These are phyloP conservation scores for Bryconaethiops microstoma DNA, from an alignment of 2,797 vertebrate genomes.

Conservation along the genomic window DNA sequence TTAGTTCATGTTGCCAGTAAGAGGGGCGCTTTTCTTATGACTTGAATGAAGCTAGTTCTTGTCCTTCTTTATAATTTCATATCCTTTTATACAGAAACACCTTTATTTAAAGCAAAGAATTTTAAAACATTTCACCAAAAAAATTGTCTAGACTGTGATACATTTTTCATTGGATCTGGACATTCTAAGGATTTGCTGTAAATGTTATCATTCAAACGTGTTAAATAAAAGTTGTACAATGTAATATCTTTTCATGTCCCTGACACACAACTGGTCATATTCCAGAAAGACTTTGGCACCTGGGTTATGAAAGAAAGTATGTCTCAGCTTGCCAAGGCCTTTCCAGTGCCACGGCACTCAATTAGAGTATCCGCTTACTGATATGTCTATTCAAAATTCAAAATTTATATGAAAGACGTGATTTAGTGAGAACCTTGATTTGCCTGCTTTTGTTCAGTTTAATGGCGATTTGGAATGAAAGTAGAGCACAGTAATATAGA, in stretches of 20 bases:
- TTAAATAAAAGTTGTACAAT: background rate
- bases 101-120: too few species aligned
- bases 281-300: slow-evolving; percentile 32
- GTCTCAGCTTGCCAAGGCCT: slow-evolving; percentile 29
- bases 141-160: background rate
- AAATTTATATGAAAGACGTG: slow-evolving; percentile 10
- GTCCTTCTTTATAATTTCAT: too few species aligned
- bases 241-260: slow-evolving; percentile 8
- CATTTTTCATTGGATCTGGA: background rate
- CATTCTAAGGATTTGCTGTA: too few species aligned
- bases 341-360: slow-evolving; percentile 33
- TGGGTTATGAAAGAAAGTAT: background rate
- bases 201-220: too few species aligned
- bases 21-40: too few species aligned
- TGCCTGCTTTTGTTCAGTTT: slow-evolving; percentile 34
- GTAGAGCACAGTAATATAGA: slow-evolving; percentile 19
- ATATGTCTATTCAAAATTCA: slow-evolving; percentile 28
- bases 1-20: too few species aligned
- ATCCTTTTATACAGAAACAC: too few species aligned
- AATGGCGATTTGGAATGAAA: slow-evolving; percentile 33
- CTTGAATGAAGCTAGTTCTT: too few species aligned
- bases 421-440: slow-evolving; percentile 29
- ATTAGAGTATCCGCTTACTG: slow-evolving; percentile 38
- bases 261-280: slow-evolving; percentile 28
- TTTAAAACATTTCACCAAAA: too few species aligned